Conservation (phyloP, 1,140 invertebrate species). For the Cryptotermes secundus region DNA sequence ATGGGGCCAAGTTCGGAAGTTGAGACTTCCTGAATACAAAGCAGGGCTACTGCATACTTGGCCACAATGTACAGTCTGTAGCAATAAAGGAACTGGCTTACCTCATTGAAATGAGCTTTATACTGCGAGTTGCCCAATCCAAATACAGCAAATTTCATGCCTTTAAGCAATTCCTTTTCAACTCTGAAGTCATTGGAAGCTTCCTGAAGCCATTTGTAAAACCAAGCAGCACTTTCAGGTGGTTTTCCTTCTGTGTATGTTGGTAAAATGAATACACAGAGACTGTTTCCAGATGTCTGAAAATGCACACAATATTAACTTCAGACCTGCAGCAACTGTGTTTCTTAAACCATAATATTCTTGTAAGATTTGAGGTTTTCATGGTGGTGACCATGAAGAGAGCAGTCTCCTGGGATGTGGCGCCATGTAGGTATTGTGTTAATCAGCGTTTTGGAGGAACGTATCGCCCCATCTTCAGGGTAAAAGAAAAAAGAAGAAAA, state of each 20-base stretch:
- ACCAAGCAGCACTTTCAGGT: constrained; percentile 54
- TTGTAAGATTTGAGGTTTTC: no score
- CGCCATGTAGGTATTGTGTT: no score
- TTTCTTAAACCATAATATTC: no score
- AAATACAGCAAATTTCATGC: constrained; percentile 56
- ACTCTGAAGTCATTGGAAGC: constrained; percentile 58
- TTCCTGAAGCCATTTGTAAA: constrained; percentile 58
- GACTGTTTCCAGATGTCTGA: constrained; percentile 31
- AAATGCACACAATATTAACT: background rate
- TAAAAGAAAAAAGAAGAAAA: no score
- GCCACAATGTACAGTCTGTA: no score
- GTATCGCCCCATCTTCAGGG: no score
- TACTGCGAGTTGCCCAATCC: constrained; percentile 62
- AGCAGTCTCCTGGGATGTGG: no score
- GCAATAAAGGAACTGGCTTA: constrained; percentile 37
- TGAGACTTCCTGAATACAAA: no score
- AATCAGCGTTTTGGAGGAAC: no score
- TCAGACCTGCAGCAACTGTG: background rate
- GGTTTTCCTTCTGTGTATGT: constrained; percentile 59
- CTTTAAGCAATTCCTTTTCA: constrained; percentile 51
- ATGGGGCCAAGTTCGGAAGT: no score
- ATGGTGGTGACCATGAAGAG: no score
- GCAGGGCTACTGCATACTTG: no score
- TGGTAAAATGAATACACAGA: constrained; percentile 55
- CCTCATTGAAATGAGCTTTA: constrained; percentile 54